Base-by-base conservation (phyloP, 1,140 invertebrate genomes). In the Nasonia longicornis region DNA sequence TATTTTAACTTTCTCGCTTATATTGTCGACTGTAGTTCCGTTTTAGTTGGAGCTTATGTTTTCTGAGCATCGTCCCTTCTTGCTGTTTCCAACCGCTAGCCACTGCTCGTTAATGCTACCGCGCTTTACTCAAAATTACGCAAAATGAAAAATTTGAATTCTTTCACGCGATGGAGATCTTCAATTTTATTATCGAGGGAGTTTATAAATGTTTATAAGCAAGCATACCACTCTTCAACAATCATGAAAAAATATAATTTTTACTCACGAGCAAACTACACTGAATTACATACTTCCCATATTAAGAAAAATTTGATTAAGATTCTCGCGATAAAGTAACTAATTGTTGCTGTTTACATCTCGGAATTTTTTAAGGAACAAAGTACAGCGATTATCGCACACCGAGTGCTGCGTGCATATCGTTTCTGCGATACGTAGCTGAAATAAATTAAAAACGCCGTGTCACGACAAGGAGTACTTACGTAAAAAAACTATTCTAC, bases 231-330 rank as follows among this genome's bases (percentile, higher is more conserved):
- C n/a, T 66, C 42, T 58, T 0, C 8, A 26, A 20, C 22, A 26
- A 26, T 20, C 26, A 42, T 64, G 38, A 66, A 66, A 76, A 66
- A 66, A 3, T 3, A 16, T 4, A 20, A 20, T 7, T n/a, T 58
- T 58, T 20, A 58, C 16, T 58, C 52, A 58, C 29, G 10, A 69
- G 69, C 48, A 52, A n/a, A 20, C 58, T 52, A 35, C 31, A 6
- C 31, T 14, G 58, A 79, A 72, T 79, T 72, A 72, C 26, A 58
- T n/a, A n/a, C n/a, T 58, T 58, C 52, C 52, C 20, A n/a, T 58
- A n/a, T 79, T 63, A 64, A 79, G 26, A 35, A 45, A 35, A 79
- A 72, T 79, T 29, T 58, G 52, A 79, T 63, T n/a, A 58, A 58
- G 52, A 58, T 58, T 14, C 52, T 7, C 20, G 16, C 20, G 52